phyloP scores from a whole-genome alignment of 1,140 invertebrate genomes.

The Ceratosolen solmsi region DNA sequence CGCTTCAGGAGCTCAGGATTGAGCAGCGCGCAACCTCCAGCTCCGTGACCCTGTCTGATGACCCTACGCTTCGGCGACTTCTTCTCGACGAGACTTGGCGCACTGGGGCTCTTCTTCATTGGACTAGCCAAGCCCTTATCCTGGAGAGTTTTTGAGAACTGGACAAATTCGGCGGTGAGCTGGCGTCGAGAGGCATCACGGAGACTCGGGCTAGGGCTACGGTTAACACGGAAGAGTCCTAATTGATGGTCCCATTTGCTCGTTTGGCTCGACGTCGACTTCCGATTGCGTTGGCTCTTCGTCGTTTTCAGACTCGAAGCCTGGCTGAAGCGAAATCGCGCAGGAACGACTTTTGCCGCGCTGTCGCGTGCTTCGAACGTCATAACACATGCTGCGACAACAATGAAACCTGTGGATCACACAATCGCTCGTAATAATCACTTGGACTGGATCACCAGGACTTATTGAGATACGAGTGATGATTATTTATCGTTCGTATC shows the following conservation, averaged over 20 bases:
- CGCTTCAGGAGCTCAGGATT: constrained; percentile 76
- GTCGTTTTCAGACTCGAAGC: constrained; percentile 70
- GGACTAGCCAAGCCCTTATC: constrained; percentile 67
- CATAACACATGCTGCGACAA: constrained; percentile 95
- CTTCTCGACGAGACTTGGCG: constrained; percentile 73
- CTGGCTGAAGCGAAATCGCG: constrained; percentile 78
- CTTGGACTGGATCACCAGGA: no score
- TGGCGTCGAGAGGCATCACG: constrained; percentile 71
- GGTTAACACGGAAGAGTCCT: constrained; percentile 76
- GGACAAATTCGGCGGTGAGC: constrained; percentile 80
- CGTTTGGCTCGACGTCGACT: constrained; percentile 73
- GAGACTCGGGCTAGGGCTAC: constrained; percentile 69
- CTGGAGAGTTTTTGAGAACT: constrained; percentile 80
- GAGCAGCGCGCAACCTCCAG: constrained; percentile 75
- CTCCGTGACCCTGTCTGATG: constrained; percentile 61
- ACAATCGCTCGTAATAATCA: no score
- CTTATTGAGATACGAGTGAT: no score
- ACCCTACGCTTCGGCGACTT: constrained; percentile 66
- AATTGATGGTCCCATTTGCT: constrained; percentile 78
- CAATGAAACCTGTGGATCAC: constrained; percentile 83
- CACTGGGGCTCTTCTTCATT: constrained; percentile 76
- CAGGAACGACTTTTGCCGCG: constrained; percentile 89
- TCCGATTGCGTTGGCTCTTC: constrained; percentile 72
- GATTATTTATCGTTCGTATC: no score
- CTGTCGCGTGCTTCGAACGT: constrained; percentile 92